Percentiles rank a stretch among this genome's conserved stretches.
These are phyloP conservation scores for Camponotus floridanus DNA, from an alignment of 1,140 invertebrate genomes.

Conservation along the genomic window DNA sequence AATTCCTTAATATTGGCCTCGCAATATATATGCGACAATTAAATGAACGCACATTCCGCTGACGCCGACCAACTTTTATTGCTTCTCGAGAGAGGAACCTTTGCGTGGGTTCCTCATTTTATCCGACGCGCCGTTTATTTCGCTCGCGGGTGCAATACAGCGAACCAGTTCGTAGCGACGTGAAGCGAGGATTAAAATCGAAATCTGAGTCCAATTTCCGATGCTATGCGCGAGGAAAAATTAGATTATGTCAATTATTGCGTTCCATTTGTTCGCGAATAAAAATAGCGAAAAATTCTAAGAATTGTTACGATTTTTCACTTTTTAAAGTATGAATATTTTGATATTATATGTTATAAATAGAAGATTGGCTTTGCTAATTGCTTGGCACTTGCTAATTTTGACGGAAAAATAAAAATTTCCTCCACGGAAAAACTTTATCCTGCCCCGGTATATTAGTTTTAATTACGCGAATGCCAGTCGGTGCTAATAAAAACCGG, in stretches of 20 bases:
- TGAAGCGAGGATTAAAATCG: background rate
- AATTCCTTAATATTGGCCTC: conserved; percentile 21
- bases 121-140: conserved; percentile 4
- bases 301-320: background rate
- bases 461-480: conserved; percentile 8
- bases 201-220: conserved; percentile 3
- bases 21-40: conserved; percentile 33
- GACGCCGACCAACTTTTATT: conserved; percentile 32
- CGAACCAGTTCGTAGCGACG: background rate
- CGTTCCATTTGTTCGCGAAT: background rate
- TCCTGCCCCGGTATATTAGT: background rate
- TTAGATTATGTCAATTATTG: background rate
- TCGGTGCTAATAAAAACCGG: conserved; percentile 63
- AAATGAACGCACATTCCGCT: conserved; percentile 26
- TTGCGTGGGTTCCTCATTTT: conserved; percentile 16
- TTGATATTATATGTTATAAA: conserved; percentile 14
- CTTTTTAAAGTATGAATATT: background rate
- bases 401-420: background rate
- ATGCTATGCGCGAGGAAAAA: background rate
- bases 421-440: background rate
- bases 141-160: background rate
- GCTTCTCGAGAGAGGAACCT: conserved; percentile 17
- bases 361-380: background rate
- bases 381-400: background rate
- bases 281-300: background rate